Base-by-base conservation (phyloP, 2,888 invertebrate species). In the Auanema freiburgensis region DNA sequence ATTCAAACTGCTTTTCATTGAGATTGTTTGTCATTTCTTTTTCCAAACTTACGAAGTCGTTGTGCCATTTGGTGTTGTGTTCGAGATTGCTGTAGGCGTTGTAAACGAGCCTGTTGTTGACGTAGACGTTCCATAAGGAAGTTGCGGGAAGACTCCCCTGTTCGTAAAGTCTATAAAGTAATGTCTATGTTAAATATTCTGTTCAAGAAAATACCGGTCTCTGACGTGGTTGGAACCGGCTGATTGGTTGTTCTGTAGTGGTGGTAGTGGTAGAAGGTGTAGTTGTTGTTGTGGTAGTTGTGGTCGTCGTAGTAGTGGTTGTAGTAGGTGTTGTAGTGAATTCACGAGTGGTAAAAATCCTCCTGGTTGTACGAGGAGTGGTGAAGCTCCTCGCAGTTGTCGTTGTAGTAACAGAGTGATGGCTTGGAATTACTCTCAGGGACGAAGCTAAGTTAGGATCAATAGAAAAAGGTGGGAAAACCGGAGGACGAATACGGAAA, bases 311-410 rank as follows among this genome's bases (percentile, higher is more conserved):
- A 33, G 33, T 33, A 41, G 56, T 59, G 2, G 65, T 59, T 10
- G 59, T 65, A 6, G 64, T 57, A 50, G 8, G 25, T 49, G 18
- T 33, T 3, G 50, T 10, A 58, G 57, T 44, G 42, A 41, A 8
- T 3, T 40, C 16, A 50, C 18, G 21, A 25, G 50, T 40, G 2
- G 18, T 25, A 12, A n/a, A 23, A 25, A 55, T n/a, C 25, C 55
- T 14, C 14, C 51, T 51, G 8, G 33, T 33, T 33, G 33, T 33
- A 33, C 33, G 33, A 5, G 33, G 33, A 33, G 33, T 33, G 3
- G 33, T 33, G 33, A 33, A 33, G 33, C 33, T 33, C 8, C 33
- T 33, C 33, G 33, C 8, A 33, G 33, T 33, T 33, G 33, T 33
- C 33, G 33, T 33, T 33, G 33, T 52, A n/a, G 52, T n/a, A 3